A percentile compares a stretch with the other conserved stretches of the same genome.
phyloP scores from a whole-genome alignment of 2,888 invertebrate species.

The Dicyrtomina minuta region DNA sequence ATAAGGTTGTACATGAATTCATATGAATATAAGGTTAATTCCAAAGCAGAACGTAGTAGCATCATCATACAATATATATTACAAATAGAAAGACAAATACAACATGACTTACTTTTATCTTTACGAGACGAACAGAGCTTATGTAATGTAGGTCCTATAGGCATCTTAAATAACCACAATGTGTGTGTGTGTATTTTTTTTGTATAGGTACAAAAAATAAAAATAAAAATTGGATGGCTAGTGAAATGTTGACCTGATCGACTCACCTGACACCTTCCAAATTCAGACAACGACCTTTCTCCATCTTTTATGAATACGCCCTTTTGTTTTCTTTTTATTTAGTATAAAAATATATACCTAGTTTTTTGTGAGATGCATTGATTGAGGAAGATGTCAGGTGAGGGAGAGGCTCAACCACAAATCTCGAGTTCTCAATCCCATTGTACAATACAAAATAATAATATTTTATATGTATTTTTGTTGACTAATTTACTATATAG shows the following conservation, averaged over 20 bases:
- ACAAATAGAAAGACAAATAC: too few species aligned
- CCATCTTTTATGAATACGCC: conserved; percentile 42
- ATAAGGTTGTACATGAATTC: not conserved
- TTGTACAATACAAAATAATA: not conserved
- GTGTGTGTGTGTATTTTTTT: not conserved
- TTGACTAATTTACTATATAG: too few species aligned
- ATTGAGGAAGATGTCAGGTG: conserved; percentile 29
- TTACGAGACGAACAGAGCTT: not conserved
- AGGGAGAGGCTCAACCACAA: conserved; percentile 3
- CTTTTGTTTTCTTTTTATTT: too few species aligned
- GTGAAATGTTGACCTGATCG: conserved; percentile 7
- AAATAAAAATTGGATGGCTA: conserved; percentile 19
- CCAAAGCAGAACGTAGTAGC: too few species aligned
- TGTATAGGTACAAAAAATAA: conserved; percentile 1
- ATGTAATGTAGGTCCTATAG: too few species aligned
- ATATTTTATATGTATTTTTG: not conserved
- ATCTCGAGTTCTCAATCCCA: not conserved
- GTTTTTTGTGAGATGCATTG: conserved; percentile 30
- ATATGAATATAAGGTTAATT: not conserved
- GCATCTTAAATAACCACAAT: too few species aligned
- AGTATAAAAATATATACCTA: conserved; percentile 49
- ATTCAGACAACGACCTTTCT: conserved; percentile 49
- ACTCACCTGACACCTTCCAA: conserved; percentile 33
- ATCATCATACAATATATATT: not conserved
- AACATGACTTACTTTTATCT: too few species aligned